Percentiles rank a stretch among this genome's conserved stretches.
Evolutionary conservation across 1,140 invertebrate genomes (phyloP).

Genomic region (Frieseomelitta varia): DNA sequence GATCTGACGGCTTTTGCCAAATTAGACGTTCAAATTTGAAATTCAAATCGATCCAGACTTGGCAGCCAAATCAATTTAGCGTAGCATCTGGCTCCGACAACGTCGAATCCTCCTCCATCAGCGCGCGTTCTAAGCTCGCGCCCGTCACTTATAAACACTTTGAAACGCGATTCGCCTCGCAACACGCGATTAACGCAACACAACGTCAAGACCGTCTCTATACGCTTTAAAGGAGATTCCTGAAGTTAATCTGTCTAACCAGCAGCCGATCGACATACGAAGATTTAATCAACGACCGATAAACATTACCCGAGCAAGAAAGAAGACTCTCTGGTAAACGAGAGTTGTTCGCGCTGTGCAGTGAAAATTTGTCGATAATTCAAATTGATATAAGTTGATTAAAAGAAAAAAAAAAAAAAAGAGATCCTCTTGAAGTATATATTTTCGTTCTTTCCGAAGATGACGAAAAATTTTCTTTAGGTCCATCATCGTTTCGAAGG

Average conservation of each 20-base stretch:
- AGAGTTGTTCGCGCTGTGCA: too few species aligned
- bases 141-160: constrained; percentile 9
- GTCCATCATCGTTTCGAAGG: too few species aligned
- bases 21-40: constrained; percentile 49
- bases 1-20: constrained; percentile 30
- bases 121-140: neutral
- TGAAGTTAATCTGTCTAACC: too few species aligned
- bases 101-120: constrained; percentile 1
- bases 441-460: too few species aligned
- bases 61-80: constrained; percentile 46
- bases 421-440: too few species aligned
- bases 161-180: neutral
- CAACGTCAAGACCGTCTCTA: neutral
- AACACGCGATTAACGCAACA: neutral
- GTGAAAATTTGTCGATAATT: too few species aligned
- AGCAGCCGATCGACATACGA: too few species aligned
- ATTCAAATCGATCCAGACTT: constrained; percentile 42
- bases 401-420: too few species aligned
- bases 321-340: neutral
- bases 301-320: neutral
- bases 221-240: neutral
- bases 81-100: constrained; percentile 31
- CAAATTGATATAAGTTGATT: too few species aligned
- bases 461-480: too few species aligned
- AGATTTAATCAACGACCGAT: neutral